Conservation (phyloP, 2,888 invertebrate species). For the Eucera pruinosa region DNA sequence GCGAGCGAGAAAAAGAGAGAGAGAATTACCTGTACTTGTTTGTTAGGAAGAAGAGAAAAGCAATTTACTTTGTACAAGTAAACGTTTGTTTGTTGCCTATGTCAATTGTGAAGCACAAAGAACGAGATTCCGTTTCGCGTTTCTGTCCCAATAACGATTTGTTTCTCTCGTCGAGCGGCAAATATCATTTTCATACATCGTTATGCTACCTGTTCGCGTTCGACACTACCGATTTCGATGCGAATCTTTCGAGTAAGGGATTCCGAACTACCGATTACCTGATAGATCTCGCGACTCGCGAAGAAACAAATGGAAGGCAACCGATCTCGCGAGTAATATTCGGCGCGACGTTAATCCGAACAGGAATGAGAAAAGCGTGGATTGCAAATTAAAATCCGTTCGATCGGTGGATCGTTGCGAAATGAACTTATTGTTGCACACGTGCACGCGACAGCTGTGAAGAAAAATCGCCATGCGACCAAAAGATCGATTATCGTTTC, state of each 20-base stretch:
- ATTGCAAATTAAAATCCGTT: neutral
- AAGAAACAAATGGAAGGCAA: neutral
- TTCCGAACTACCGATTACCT: neutral
- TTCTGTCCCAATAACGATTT: neutral
- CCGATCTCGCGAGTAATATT: too few relatives aligned
- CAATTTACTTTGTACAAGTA: too few relatives aligned
- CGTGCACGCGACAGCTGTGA: too few relatives aligned
- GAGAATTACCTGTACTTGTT: neutral
- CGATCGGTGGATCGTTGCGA: too few relatives aligned
- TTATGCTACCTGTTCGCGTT: neutral
- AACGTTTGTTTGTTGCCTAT: neutral
- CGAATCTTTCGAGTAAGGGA: neutral
- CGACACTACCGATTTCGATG: constrained; percentile 10
- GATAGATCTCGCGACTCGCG: too few relatives aligned
- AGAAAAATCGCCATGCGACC: too few relatives aligned
- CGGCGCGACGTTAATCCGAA: too few relatives aligned
- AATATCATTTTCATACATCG: neutral
- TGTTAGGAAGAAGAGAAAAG: neutral
- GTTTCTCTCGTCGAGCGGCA: neutral
- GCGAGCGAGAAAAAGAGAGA: too few relatives aligned
- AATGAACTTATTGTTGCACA: too few relatives aligned
- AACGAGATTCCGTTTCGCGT: too few relatives aligned
- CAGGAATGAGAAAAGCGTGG: constrained; percentile 11
- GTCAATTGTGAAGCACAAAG: neutral
- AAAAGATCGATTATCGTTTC: too few relatives aligned